Conservation (phyloP, 2,888 invertebrate genomes). For the Drosophila paramelanica region DNA sequence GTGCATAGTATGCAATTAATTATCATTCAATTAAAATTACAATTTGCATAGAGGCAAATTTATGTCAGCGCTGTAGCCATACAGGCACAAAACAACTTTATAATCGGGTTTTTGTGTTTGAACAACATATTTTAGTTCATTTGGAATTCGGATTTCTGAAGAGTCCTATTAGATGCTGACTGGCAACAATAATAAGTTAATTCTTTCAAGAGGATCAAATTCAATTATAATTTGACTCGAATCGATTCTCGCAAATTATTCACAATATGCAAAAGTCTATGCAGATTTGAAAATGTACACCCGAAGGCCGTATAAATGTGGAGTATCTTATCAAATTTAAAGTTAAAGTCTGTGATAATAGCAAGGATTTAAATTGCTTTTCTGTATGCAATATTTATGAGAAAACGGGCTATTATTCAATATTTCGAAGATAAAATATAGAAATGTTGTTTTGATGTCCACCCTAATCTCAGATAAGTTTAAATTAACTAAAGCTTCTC, state of each 20-base stretch:
- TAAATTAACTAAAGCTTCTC: slow-evolving; percentile 5
- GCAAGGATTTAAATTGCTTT: too few species aligned
- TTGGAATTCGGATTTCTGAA: slow-evolving; percentile 17
- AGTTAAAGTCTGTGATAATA: too few species aligned
- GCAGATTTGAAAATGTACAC: slow-evolving; percentile 23
- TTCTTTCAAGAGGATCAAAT: slow-evolving; percentile 8
- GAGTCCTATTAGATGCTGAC: slow-evolving; percentile 11
- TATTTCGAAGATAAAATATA: background rate
- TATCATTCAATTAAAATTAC: slow-evolving; percentile 74
- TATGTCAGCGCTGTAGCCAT: slow-evolving; percentile 35
- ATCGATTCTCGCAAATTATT: slow-evolving; percentile 11
- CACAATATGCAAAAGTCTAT: slow-evolving; percentile 41
- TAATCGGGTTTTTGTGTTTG: slow-evolving; percentile 31
- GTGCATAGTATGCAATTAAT: slow-evolving; percentile 72
- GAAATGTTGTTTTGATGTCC: too few species aligned
- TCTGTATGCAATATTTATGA: too few species aligned
- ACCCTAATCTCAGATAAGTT: too few species aligned
- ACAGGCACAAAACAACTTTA: slow-evolving; percentile 24
- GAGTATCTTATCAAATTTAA: background rate
- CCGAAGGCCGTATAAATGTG: slow-evolving; percentile 1
- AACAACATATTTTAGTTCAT: slow-evolving; percentile 15
- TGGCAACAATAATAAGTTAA: slow-evolving; percentile 1
- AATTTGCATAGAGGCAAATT: slow-evolving; percentile 48
- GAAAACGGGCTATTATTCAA: too few species aligned
- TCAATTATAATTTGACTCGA: slow-evolving; percentile 29